Conservation (phyloP, 1,140 invertebrate genomes). For the Aphaenogaster ashmeadi region DNA sequence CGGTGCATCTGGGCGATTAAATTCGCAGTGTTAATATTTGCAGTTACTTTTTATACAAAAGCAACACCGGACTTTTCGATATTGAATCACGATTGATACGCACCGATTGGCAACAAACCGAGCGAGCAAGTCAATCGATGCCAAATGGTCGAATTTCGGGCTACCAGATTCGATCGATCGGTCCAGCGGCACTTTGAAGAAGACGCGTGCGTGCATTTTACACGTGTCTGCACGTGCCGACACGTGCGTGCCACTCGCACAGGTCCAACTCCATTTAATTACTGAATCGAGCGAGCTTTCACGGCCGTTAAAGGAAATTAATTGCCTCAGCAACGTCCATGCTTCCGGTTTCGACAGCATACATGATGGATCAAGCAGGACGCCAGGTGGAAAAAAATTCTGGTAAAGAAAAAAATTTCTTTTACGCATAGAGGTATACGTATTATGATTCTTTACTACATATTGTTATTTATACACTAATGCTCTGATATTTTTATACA, state of each 20-base stretch:
- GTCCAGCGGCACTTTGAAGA: slow-evolving; percentile 8
- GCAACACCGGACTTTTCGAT: slow-evolving; percentile 43
- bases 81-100: slow-evolving; percentile 30
- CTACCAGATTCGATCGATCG: slow-evolving; percentile 41
- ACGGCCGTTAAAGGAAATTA: slow-evolving; percentile 60
- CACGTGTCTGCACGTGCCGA: slow-evolving; percentile 33
- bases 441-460: neutral
- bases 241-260: slow-evolving; percentile 51
- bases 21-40: slow-evolving; percentile 51
- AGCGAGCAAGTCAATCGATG: slow-evolving; percentile 15
- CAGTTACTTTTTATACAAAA: slow-evolving; percentile 28
- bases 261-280: slow-evolving; percentile 45
- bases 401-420: neutral
- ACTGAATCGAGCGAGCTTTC: slow-evolving; percentile 50
- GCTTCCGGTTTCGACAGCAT: slow-evolving; percentile 50
- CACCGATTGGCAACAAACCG: slow-evolving; percentile 31
- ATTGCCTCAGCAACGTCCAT: slow-evolving; percentile 39
- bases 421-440: neutral
- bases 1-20: slow-evolving; percentile 32
- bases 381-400: slow-evolving; percentile 23
- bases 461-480: neutral
- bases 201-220: slow-evolving; percentile 48
- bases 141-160: slow-evolving; percentile 12
- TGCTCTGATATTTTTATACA: neutral
- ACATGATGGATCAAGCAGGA: slow-evolving; percentile 57